Evolutionary conservation across 2,888 invertebrate species (phyloP).

Genomic region (Cantharis flavilabris): DNA sequence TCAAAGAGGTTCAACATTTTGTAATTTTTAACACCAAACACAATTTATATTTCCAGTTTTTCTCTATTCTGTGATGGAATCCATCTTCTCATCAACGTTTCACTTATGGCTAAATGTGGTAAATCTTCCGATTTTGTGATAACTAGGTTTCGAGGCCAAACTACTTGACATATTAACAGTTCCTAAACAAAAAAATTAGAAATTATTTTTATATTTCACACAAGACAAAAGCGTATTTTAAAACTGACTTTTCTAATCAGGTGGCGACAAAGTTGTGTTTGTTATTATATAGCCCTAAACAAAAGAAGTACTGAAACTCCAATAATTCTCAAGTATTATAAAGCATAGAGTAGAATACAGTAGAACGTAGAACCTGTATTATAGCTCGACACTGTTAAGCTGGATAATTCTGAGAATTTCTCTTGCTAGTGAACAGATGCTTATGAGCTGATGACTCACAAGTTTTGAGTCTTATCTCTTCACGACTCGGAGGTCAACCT

Average conservation of each 20-base stretch:
- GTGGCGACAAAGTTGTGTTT: no score
- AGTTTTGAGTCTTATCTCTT: no score
- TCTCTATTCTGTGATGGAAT: conserved; percentile 50
- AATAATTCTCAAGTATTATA: no score
- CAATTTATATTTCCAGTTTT: background rate
- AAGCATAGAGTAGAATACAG: no score
- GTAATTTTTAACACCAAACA: background rate
- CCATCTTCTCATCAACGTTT: conserved; percentile 69
- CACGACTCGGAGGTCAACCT: no score
- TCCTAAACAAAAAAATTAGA: conserved; percentile 59
- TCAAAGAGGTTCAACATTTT: background rate
- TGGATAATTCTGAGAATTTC: no score
- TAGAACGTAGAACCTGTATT: no score
- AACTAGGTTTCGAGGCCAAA: conserved; percentile 54
- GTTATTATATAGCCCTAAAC: no score
- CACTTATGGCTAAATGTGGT: conserved; percentile 63
- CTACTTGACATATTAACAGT: conserved; percentile 69
- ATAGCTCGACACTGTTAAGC: no score
- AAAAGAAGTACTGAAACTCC: no score
- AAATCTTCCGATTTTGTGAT: conserved; percentile 59
- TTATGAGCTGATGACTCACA: no score
- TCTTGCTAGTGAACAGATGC: no score
- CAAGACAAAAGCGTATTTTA: background rate
- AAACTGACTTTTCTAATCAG: background rate
- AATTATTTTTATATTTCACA: background rate